These are phyloP conservation scores for Marcusenius ussheri DNA, from an alignment of 2,113 vertebrate species.

Conservation along the genomic window DNA sequence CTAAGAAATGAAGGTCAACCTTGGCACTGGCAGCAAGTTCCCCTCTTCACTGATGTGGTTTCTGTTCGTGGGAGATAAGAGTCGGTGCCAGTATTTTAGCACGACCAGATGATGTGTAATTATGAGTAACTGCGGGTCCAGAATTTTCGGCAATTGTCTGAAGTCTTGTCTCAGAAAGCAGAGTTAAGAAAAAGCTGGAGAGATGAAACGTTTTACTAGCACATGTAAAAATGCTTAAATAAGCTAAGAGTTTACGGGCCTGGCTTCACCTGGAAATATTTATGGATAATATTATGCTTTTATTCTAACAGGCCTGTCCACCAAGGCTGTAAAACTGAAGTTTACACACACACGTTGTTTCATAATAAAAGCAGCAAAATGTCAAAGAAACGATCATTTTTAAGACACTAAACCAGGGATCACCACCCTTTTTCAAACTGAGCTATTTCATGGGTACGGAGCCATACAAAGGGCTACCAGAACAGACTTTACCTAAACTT, in stretches of 20 bases:
- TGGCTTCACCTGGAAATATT: constrained; percentile 25
- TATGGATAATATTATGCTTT: constrained; percentile 17
- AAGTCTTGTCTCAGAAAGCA: constrained; percentile 8
- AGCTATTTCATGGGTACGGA: neutral
- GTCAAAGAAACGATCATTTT: neutral
- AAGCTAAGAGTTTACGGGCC: constrained; percentile 11
- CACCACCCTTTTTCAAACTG: too few relatives aligned
- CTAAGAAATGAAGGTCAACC: neutral
- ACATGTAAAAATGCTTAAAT: constrained; percentile 12
- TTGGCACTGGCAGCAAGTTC: neutral
- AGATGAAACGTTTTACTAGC: constrained; percentile 19
- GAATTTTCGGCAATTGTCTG: constrained; percentile 7
- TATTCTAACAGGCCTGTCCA: constrained; percentile 9
- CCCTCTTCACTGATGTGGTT: neutral
- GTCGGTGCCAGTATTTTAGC: neutral
- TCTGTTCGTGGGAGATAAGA: neutral
- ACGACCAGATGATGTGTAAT: neutral
- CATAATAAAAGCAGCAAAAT: neutral
- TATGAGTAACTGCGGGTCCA: neutral
- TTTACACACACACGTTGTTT: neutral
- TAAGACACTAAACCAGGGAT: neutral
- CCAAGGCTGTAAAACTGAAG: constrained; percentile 17
- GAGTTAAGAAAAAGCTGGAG: constrained; percentile 7
- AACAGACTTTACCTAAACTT: too few relatives aligned
- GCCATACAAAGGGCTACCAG: too few relatives aligned